phyloP scores from a whole-genome alignment of 2,888 invertebrate genomes.

The Eilema griseolum region DNA sequence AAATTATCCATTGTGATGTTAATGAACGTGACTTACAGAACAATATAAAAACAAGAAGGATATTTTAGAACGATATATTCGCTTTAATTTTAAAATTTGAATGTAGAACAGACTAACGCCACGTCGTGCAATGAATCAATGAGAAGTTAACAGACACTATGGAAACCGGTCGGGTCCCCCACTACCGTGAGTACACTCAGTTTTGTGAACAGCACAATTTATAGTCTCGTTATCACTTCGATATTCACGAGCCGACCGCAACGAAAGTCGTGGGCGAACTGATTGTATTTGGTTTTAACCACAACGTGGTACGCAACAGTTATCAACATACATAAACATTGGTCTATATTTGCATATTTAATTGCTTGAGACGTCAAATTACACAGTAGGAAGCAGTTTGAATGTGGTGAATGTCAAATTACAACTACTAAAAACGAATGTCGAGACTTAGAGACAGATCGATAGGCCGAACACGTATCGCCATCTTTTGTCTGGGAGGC shows the following conservation, averaged over 20 bases:
- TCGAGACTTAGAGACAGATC: background rate
- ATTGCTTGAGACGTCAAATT: background rate
- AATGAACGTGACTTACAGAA: conserved; percentile 5
- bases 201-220: conserved; percentile 17
- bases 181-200: conserved; percentile 14
- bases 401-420: background rate
- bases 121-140: conserved; percentile 13
- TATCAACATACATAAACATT: conserved; percentile 25
- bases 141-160: conserved; percentile 13
- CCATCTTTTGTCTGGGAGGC: conserved; percentile 4
- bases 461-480: background rate
- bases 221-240: conserved; percentile 24
- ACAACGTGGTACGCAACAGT: conserved; percentile 16
- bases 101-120: background rate
- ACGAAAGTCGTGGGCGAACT: conserved; percentile 24
- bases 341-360: conserved; percentile 13
- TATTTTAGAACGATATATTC: conserved; percentile 3
- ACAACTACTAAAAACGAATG: background rate
- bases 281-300: conserved; percentile 23
- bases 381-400: background rate
- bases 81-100: conserved; percentile 2
- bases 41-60: background rate
- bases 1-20: conserved; percentile 21
- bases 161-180: conserved; percentile 29
- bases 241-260: conserved; percentile 20